Base-by-base conservation (phyloP, 1,140 invertebrate genomes). In the Aradophagus sp. region DNA sequence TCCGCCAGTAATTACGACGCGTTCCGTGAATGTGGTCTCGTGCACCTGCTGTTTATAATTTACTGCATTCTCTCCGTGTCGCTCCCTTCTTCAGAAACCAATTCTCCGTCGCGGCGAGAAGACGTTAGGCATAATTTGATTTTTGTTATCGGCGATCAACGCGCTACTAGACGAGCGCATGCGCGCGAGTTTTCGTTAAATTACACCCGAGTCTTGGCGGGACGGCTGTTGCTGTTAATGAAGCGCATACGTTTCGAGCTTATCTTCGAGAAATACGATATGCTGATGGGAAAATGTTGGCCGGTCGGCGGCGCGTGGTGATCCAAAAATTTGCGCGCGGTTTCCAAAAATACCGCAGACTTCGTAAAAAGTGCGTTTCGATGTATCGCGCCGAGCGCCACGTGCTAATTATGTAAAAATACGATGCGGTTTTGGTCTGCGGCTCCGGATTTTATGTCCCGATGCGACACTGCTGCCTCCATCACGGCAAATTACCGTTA, bases 361-460 rank as follows among this genome's bases (percentile, higher is more conserved):
- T 76, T 38, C 39, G 53, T 61, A 89, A 89, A 89, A 78, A 74
- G 77, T 78, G 72, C 77, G 74, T 72, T 78, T 78, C 77, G 81
- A 85, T 81, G 69, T 78, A 80, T 82, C 74, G 75, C 55, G 61
- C 65, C 68, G 68, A 80, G 77, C 76, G 81, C 79, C 80, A 81
- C 80, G 80, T 83, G 83, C 79, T 86, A 85, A 86, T 85, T 86
- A 84, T 84, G 82, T 78, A 85, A 85, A 85, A 85, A 86, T 86
- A 84, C 79, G 80, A 84, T 80, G 79, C 71, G 81, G 80, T 82
- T 76, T 75, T 69, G 68, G 63, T 71, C 63, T 76, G 75, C 66
- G 76, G 77, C 76, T 73, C 73, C 50, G 70, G 73, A 76, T 81
- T 81, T 77, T 74, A 74, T 76, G 71, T 70, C 44, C 23, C 52